Evolutionary conservation across 92 coral and sea anemone genomes (phyloP).

Genomic region (Anthopleura xanthogrammica): DNA sequence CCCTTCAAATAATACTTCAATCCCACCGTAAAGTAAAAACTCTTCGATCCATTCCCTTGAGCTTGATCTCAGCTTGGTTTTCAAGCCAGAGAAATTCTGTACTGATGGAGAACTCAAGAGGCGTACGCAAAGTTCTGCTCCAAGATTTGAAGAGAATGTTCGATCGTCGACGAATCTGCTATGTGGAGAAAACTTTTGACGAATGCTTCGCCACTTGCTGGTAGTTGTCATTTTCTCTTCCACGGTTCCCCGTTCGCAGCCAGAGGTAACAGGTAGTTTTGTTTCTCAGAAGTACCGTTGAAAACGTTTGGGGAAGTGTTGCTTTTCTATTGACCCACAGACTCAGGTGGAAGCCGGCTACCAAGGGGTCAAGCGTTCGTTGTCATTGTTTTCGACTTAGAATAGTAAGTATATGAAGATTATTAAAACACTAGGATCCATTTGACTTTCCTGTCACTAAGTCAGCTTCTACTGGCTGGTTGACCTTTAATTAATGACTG

Average conservation of each 20-base stretch:
- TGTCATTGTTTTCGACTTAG: neutral
- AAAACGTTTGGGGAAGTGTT: neutral
- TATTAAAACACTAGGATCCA: neutral
- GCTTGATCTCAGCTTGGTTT: conserved; percentile 68
- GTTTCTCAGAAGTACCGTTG: neutral
- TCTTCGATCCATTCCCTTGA: conserved; percentile 82
- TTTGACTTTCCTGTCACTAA: conserved; percentile 1
- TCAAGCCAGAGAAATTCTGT: conserved; percentile 88
- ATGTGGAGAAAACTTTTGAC: conserved; percentile 40
- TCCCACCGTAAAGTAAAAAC: conserved; percentile 77
- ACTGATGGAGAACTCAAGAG: conserved; percentile 65
- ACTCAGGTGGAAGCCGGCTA: neutral
- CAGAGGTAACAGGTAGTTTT: neutral
- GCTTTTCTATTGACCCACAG: neutral
- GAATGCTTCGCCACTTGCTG: conserved; percentile 53
- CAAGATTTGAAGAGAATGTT: conserved; percentile 53
- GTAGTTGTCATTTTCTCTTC: conserved; percentile 14
- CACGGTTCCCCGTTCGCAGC: neutral
- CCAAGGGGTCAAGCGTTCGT: neutral
- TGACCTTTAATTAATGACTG: neutral
- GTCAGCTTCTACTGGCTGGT: neutral
- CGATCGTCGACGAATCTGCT: neutral
- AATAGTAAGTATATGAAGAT: neutral
- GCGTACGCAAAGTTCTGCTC: conserved; percentile 91
- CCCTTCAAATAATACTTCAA: conserved; percentile 78